A percentile compares a stretch with the other conserved stretches of the same genome.
These are phyloP conservation scores for Poecile montanus DNA, from an alignment of 2,797 vertebrate species.

Conservation along the genomic window DNA sequence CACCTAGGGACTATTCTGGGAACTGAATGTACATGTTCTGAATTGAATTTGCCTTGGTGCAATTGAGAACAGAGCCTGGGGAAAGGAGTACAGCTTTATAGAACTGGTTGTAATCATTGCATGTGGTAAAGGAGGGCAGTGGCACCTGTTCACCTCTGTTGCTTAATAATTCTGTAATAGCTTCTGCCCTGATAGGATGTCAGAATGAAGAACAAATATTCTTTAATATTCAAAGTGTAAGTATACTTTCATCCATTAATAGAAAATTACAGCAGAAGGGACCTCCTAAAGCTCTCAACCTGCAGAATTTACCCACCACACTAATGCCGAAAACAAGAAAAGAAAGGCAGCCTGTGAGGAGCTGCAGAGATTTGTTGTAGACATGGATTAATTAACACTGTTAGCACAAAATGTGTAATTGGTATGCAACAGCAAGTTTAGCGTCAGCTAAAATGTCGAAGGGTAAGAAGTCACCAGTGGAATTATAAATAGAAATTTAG, in stretches of 20 bases:
- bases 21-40: not conserved
- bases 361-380: not conserved
- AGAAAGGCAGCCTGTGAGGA: not conserved
- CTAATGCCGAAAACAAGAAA: not conserved
- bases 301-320: not conserved
- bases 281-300: not conserved
- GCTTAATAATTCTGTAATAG: not conserved
- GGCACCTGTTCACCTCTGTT: not conserved
- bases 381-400: not conserved
- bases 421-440: not conserved
- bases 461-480: not conserved
- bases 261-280: not conserved
- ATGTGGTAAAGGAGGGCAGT: not conserved
- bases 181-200: not conserved
- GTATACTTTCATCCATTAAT: not conserved
- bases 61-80: not conserved
- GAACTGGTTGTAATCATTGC: not conserved
- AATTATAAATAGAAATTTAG: conserved; percentile 31
- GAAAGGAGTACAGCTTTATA: not conserved
- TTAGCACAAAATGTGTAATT: not conserved
- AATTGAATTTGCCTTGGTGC: not conserved
- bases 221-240: not conserved
- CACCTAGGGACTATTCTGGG: not conserved
- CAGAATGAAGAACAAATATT: not conserved
- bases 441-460: not conserved